Conservation (phyloP, 2,113 vertebrate genomes). For the Rostratula benghalensis region DNA sequence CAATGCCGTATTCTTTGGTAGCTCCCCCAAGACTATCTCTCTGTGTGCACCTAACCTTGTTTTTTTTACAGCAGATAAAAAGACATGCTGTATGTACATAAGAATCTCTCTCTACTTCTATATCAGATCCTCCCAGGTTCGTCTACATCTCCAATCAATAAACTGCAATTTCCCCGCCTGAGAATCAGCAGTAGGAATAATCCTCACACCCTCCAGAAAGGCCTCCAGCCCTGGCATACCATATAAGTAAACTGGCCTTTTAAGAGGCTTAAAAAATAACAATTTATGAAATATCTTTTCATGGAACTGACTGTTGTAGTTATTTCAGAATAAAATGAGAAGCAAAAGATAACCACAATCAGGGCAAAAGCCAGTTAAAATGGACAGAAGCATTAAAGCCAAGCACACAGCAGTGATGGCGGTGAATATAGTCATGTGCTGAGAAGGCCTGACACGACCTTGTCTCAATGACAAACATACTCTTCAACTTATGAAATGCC, state of each 20-base stretch:
- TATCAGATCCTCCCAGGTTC: background rate
- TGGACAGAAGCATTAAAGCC: background rate
- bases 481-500: background rate
- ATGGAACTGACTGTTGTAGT: background rate
- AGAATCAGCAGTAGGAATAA: background rate
- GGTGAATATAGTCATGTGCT: background rate
- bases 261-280: slow-evolving; percentile 30
- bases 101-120: background rate
- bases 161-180: background rate
- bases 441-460: background rate
- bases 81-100: accelerated
- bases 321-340: background rate
- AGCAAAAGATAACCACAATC: background rate
- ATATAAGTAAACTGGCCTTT: background rate
- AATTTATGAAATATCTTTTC: background rate
- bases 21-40: background rate
- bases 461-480: background rate
- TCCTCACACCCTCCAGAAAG: background rate
- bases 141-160: background rate
- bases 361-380: background rate
- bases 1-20: background rate
- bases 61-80: background rate
- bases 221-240: background rate
- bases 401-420: background rate
- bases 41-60: background rate